phyloP scores from a whole-genome alignment of 2,888 invertebrate genomes.

The Ectemnius continuus region DNA sequence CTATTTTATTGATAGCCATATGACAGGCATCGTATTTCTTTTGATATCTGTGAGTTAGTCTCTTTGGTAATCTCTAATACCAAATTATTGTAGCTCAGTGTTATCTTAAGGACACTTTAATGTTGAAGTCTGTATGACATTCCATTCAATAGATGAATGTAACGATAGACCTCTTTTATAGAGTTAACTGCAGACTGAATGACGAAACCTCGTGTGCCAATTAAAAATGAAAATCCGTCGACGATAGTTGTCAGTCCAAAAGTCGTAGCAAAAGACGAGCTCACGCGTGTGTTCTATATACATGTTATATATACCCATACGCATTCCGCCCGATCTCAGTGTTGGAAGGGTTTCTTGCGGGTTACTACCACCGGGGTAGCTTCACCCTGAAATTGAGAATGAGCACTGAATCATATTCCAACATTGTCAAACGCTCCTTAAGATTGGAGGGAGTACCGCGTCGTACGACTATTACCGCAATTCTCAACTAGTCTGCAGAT shows the following conservation, averaged over 20 bases:
- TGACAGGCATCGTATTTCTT: slow-evolving; percentile 17
- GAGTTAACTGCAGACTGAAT: neutral
- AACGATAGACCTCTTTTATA: slow-evolving; percentile 8
- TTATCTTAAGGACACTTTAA: slow-evolving; percentile 28
- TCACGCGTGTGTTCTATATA: no score
- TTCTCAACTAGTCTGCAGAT: no score
- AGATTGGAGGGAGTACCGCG: slow-evolving; percentile 3
- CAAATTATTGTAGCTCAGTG: slow-evolving; percentile 14
- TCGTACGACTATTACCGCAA: no score
- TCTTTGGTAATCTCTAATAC: slow-evolving; percentile 23
- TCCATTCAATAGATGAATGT: slow-evolving; percentile 5
- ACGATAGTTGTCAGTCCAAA: neutral
- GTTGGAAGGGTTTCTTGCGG: no score
- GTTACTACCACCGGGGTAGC: no score
- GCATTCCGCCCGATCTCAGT: no score
- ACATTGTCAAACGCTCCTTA: slow-evolving; percentile 26
- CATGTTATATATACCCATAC: no score
- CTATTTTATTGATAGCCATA: no score
- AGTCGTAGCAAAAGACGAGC: neutral
- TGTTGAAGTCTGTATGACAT: slow-evolving; percentile 29
- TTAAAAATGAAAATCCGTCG: neutral
- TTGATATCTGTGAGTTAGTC: slow-evolving; percentile 20
- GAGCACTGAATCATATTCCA: slow-evolving; percentile 33
- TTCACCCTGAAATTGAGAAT: no score
- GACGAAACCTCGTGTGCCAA: slow-evolving; percentile 1